Percentiles rank a stretch among this genome's conserved stretches.
These are phyloP conservation scores for Sinocyclocheilus rhinocerous DNA, from an alignment of 2,113 vertebrate species.

Conservation along the genomic window DNA sequence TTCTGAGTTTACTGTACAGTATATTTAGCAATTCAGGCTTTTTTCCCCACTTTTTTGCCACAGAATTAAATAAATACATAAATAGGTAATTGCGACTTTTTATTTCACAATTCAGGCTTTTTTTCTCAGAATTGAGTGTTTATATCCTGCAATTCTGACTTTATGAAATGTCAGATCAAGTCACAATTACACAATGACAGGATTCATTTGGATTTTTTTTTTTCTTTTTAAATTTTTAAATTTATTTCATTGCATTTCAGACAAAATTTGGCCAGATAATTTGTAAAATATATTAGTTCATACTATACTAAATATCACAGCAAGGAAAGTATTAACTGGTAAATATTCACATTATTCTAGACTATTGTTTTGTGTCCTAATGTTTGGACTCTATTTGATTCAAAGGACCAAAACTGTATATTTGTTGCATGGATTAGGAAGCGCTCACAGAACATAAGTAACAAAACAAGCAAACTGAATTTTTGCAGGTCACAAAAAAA, in stretches of 20 bases:
- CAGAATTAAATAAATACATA: no score
- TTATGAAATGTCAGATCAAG: no score
- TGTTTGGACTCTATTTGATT: not conserved
- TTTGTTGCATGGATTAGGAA: not conserved
- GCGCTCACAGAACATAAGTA: not conserved
- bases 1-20: no score
- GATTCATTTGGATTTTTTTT: no score
- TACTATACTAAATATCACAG: not conserved
- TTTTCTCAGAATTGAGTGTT: no score
- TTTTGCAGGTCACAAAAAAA: constrained; percentile 35
- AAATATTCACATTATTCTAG: not conserved
- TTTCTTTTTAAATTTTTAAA: no score
- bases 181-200: no score
- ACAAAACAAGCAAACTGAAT: not conserved
- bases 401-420: not conserved
- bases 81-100: no score
- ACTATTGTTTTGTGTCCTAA: not conserved
- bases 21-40: no score
- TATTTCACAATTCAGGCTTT: no score
- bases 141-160: no score
- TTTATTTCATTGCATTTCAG: not conserved
- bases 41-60: no score
- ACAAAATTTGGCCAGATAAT: not conserved
- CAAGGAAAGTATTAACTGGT: not conserved
- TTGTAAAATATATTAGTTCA: not conserved